phyloP scores from a whole-genome alignment of 2,797 vertebrate species.

The Vireo griseus region DNA sequence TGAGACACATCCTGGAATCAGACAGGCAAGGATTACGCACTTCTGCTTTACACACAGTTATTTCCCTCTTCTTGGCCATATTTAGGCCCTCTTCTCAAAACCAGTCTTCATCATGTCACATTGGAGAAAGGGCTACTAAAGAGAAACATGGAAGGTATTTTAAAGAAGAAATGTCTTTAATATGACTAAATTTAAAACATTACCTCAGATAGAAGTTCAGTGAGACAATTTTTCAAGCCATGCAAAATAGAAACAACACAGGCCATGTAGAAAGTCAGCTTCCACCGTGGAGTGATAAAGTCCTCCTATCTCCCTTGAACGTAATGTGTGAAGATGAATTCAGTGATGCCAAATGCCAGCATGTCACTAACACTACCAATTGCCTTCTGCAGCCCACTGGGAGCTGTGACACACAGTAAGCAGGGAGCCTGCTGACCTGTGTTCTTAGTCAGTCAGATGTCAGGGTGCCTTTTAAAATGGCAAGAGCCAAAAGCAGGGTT shows the following conservation, averaged over 20 bases:
- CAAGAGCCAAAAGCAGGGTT: background rate
- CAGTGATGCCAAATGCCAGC: background rate
- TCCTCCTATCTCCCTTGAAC: background rate
- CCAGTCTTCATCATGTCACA: background rate
- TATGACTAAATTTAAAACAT: background rate
- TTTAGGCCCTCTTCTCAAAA: background rate
- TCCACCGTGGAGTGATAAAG: background rate
- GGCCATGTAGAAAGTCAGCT: background rate
- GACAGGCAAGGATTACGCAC: background rate
- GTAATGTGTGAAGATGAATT: background rate
- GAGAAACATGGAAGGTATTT: background rate
- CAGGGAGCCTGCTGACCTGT: background rate
- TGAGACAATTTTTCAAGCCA: background rate
- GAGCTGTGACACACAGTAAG: background rate
- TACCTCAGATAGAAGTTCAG: background rate
- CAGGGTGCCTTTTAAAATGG: background rate
- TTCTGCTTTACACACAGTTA: background rate
- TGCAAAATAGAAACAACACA: background rate
- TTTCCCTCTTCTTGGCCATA: background rate
- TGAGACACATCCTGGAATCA: background rate
- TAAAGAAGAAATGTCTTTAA: background rate
- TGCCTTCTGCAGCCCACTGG: background rate
- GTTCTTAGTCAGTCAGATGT: background rate
- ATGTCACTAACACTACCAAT: background rate
- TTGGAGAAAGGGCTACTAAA: background rate